A percentile compares a stretch with the other conserved stretches of the same genome.
Conservation (phyloP, 2,113 vertebrate genomes). For the Nerophis lumbriciformis region DNA sequence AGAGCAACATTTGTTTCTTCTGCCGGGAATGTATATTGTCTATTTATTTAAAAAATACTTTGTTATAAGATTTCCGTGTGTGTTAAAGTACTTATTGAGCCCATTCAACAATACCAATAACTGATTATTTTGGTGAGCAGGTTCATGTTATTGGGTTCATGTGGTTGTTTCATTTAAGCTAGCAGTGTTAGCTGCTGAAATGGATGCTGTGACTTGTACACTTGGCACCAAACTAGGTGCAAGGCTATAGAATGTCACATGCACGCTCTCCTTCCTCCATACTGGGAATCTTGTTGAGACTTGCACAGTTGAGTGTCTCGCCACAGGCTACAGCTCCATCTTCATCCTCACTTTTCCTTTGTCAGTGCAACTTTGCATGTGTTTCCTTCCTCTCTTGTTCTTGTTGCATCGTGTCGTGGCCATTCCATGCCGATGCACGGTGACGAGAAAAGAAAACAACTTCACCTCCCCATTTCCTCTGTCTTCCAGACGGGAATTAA, state of each 20-base stretch:
- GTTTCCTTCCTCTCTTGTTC: slow-evolving; percentile 5
- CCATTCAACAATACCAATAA: no score
- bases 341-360: slow-evolving; percentile 38
- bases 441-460: slow-evolving; percentile 24
- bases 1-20: no score
- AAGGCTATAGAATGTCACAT: slow-evolving; percentile 23
- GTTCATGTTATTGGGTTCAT: no score
- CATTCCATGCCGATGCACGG: slow-evolving; percentile 33
- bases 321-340: slow-evolving; percentile 35
- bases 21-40: no score
- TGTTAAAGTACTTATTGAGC: no score
- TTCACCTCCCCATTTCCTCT: slow-evolving; percentile 1
- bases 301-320: slow-evolving; percentile 51
- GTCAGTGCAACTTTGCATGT: slow-evolving; percentile 22
- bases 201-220: neutral
- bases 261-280: slow-evolving; percentile 18
- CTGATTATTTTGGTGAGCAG: no score
- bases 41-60: no score
- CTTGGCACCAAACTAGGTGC: neutral
- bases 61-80: no score
- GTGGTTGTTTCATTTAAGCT: no score
- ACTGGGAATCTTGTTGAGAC: slow-evolving; percentile 56
- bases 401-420: slow-evolving; percentile 13
- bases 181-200: neutral
- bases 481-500: slow-evolving; percentile 49